Conservation (phyloP, 1,140 invertebrate genomes). For the Radopholus similis region DNA sequence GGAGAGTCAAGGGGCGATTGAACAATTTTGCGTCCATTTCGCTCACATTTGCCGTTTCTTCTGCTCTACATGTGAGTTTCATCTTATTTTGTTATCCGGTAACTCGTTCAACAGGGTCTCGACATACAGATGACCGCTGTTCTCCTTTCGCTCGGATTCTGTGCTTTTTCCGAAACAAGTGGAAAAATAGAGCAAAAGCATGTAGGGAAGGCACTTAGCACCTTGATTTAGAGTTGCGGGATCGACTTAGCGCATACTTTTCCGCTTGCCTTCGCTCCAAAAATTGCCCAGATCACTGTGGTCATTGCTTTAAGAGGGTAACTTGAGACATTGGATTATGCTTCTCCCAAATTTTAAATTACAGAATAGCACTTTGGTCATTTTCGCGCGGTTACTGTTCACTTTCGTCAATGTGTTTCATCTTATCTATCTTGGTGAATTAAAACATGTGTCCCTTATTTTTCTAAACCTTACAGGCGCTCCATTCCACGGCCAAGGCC, state of each 20-base stretch:
- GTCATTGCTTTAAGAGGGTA: background rate
- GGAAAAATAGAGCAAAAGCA: background rate
- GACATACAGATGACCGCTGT: constrained; percentile 35
- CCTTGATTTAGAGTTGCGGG: constrained; percentile 25
- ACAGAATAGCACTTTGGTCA: background rate
- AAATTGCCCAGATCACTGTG: background rate
- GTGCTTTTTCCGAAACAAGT: constrained; percentile 28
- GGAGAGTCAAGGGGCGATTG: background rate
- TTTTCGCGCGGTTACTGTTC: background rate
- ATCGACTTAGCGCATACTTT: background rate
- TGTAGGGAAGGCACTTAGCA: background rate
- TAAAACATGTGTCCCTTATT: background rate
- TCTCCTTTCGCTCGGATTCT: constrained; percentile 32
- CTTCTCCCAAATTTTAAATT: background rate
- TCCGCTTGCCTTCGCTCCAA: constrained; percentile 19
- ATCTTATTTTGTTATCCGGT: background rate
- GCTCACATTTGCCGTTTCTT: constrained; percentile 22
- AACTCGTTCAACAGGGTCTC: constrained; percentile 25
- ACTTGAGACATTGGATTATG: background rate
- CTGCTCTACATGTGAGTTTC: constrained; percentile 30
- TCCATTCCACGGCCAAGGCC: constrained; percentile 19
- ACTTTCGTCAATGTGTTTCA: constrained; percentile 34
- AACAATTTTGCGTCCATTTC: constrained; percentile 16
- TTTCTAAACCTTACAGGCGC: background rate
- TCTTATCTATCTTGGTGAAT: constrained; percentile 30